A percentile compares a stretch with the other conserved stretches of the same genome.
Evolutionary conservation across 2,888 invertebrate genomes (phyloP).

Genomic region (Noctua janthe): DNA sequence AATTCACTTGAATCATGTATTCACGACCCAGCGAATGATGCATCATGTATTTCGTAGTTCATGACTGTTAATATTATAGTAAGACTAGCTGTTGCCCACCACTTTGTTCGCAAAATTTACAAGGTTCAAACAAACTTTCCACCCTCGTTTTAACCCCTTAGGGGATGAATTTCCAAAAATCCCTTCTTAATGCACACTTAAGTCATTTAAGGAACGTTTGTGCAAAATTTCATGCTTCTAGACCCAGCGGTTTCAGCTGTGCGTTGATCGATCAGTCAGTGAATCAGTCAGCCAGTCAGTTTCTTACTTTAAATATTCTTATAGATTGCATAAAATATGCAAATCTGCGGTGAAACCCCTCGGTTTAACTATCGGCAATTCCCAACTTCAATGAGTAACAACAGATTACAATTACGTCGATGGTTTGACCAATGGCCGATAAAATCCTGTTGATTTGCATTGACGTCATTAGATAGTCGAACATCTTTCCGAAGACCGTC

Average conservation of each 20-base stretch:
- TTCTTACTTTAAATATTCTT: too few species aligned
- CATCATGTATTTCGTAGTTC: slow-evolving; percentile 5
- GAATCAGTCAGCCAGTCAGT: too few species aligned
- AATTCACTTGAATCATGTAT: slow-evolving; percentile 23
- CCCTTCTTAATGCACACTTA: too few species aligned
- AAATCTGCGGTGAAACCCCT: slow-evolving; percentile 11
- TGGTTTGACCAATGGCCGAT: slow-evolving; percentile 22
- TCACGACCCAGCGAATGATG: slow-evolving; percentile 37
- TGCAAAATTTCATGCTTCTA: too few species aligned
- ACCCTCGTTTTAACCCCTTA: too few species aligned
- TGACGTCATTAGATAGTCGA: slow-evolving; percentile 18
- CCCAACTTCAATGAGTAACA: slow-evolving; percentile 19
- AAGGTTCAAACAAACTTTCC: too few species aligned
- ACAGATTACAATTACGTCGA: slow-evolving; percentile 25
- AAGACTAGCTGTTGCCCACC: neutral
- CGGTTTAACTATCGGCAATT: slow-evolving; percentile 8
- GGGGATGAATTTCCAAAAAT: too few species aligned
- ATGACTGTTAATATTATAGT: slow-evolving; percentile 7
- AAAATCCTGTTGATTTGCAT: slow-evolving; percentile 25
- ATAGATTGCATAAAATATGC: slow-evolving; percentile 20
- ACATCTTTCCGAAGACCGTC: slow-evolving; percentile 23
- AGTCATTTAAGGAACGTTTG: too few species aligned
- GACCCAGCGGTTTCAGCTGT: too few species aligned
- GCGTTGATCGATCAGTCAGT: too few species aligned
- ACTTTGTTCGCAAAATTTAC: too few species aligned